These are phyloP conservation scores for Uropsilus gracilis DNA, from an alignment of 2,113 vertebrate species.

Conservation along the genomic window DNA sequence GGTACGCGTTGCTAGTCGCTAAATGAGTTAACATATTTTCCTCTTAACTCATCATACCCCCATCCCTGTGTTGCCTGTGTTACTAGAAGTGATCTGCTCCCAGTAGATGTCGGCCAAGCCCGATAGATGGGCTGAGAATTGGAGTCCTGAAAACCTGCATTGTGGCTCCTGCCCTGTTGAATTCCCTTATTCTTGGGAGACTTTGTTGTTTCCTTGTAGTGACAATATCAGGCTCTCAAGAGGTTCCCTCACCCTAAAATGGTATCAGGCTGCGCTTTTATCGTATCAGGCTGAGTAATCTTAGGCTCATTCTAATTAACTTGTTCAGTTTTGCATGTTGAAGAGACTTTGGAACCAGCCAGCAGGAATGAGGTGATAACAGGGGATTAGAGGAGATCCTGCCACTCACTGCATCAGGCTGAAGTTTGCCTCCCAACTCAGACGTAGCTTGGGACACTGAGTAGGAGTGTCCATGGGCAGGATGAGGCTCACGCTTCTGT, in stretches of 20 bases:
- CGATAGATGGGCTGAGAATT: neutral
- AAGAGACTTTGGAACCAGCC: neutral
- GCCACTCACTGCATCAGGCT: neutral
- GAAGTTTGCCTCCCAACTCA: neutral
- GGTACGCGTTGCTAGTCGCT: neutral
- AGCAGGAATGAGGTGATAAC: neutral
- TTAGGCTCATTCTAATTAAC: neutral
- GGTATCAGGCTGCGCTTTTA: neutral
- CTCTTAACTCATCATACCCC: neutral
- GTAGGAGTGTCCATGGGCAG: neutral
- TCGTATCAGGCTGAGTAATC: neutral
- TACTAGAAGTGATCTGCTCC: neutral
- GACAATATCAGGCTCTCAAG: neutral
- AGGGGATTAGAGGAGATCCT: neutral
- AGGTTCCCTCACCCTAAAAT: neutral
- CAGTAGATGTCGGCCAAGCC: neutral
- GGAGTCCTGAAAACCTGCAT: neutral
- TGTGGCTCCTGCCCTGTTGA: neutral
- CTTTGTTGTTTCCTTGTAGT: neutral
- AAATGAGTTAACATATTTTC: neutral
- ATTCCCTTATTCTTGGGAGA: neutral
- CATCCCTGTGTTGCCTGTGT: neutral
- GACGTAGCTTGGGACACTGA: neutral
- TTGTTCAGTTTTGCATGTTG: neutral
- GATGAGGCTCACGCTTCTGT: neutral